Evolutionary conservation across 2,113 vertebrate species (phyloP), one percentile per base, ranked within the genome.

Genomic region (Psophia crepitans): DNA sequence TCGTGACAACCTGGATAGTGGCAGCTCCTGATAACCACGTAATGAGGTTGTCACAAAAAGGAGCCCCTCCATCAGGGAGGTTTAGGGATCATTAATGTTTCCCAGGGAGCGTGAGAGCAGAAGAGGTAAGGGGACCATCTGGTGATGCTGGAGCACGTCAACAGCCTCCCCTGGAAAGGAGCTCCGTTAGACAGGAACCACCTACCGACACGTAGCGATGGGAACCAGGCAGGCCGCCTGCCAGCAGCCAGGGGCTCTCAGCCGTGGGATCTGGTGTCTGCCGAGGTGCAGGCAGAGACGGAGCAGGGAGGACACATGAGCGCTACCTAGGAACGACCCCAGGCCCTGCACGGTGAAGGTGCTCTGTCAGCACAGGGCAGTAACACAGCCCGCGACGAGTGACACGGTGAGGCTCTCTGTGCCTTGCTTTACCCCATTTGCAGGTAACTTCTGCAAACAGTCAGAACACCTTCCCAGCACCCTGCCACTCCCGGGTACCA

Each of bases 1-100:
- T 98, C 98, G 86, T 99, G 99, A 99, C 99, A 99, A 99, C 99
- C 98, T 94, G 92, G 95, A 95, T 97, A 97, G 98, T 98, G 98
- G 98, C 98, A 98, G 98, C 95, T 98, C 95, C 98, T 95, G 94
- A 97, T 97, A 96, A 97, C 92, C 95, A 97, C 97, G 96, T 97
- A 98, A 98, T 98, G 98, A 98, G 98, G 97, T 96, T 98, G 98
- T 98, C 97, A 96, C 95, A 92, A 96, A 98, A 96, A 97, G 93
- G 95, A 97, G 92, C 83, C 84, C 63, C 96, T 96, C 94, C 90
- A 74, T 95, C 85, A 73, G 87, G 84, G 89, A 61, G 93, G 44
- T 78, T 95, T 87, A 96, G 89, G 60, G 81, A 95, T 89, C 93
- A 54, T 94, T 96, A 82, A 86, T 92, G 97, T 83, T 79, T 96